phyloP scores from a whole-genome alignment of 2,113 vertebrate genomes.

The Paradisaea rubra region DNA sequence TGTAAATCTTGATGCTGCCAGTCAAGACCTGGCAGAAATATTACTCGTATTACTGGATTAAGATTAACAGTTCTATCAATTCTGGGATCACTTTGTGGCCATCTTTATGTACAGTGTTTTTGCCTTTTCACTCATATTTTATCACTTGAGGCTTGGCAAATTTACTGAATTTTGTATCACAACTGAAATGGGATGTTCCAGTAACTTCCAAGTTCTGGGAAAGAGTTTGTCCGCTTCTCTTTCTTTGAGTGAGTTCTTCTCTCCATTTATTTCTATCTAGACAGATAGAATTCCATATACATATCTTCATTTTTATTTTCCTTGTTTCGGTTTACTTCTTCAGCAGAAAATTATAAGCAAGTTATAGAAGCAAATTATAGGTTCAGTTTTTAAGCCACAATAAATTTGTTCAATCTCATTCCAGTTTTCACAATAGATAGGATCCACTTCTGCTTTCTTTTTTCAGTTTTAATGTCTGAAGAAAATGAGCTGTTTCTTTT shows the following conservation, averaged over 20 bases:
- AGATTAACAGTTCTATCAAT: not conserved
- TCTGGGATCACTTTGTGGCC: not conserved
- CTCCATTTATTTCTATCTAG: not conserved
- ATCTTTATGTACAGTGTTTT: not conserved
- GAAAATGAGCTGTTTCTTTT: not conserved
- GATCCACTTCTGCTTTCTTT: not conserved
- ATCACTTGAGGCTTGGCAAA: not conserved
- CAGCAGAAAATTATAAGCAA: not conserved
- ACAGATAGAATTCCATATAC: not conserved
- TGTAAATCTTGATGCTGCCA: not conserved
- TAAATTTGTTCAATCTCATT: not conserved
- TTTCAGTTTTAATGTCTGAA: not conserved
- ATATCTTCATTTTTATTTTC: not conserved
- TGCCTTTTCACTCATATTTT: not conserved
- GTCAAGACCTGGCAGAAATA: not conserved
- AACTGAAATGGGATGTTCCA: not conserved
- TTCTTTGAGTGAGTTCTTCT: not conserved
- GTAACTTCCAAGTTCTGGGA: not conserved
- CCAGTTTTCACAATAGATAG: not conserved
- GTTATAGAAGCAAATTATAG: not conserved
- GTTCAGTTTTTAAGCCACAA: not conserved
- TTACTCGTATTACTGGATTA: not conserved
- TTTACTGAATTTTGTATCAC: not conserved
- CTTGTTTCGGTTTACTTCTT: not conserved
- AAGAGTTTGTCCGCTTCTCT: not conserved